Percentiles rank a stretch among this genome's conserved stretches.
phyloP scores from a whole-genome alignment of 2,888 invertebrate species.

The Cantharis rustica region DNA sequence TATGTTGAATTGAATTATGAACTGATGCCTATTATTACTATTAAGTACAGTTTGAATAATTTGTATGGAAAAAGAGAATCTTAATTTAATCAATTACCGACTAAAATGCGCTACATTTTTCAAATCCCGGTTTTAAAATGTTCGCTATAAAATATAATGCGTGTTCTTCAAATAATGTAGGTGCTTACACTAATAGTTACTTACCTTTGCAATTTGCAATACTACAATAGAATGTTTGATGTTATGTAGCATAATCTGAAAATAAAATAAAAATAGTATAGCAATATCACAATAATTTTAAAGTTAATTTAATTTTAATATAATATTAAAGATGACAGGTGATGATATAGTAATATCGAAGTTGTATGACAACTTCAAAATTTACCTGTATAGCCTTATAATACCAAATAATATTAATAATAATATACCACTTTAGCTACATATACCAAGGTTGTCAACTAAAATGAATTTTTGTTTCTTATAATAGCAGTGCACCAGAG shows the following conservation, averaged over 20 bases:
- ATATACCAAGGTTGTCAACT: too few relatives aligned
- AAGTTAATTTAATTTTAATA: not conserved
- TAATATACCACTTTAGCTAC: too few relatives aligned
- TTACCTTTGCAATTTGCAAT: constrained; percentile 95
- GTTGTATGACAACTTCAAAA: too few relatives aligned
- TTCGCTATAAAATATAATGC: not conserved
- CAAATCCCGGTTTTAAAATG: not conserved
- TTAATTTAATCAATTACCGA: not conserved
- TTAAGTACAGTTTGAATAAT: not conserved
- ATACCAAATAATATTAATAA: too few relatives aligned
- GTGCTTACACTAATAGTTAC: constrained; percentile 24
- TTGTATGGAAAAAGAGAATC: not conserved
- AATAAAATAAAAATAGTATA: constrained; percentile 20
- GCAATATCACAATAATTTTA: not conserved
- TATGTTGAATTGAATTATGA: not conserved
- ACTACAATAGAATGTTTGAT: constrained; percentile 98
- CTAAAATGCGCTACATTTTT: not conserved
- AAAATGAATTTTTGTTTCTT: too few relatives aligned
- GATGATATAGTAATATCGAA: too few relatives aligned
- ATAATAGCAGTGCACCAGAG: too few relatives aligned
- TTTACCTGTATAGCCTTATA: too few relatives aligned
- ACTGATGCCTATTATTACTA: not conserved
- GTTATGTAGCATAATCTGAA: constrained; percentile 92
- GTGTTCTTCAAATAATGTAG: not conserved
- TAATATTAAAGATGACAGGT: not conserved